phyloP scores from a whole-genome alignment of 2,888 invertebrate species.

The Athripsodes cinereus region DNA sequence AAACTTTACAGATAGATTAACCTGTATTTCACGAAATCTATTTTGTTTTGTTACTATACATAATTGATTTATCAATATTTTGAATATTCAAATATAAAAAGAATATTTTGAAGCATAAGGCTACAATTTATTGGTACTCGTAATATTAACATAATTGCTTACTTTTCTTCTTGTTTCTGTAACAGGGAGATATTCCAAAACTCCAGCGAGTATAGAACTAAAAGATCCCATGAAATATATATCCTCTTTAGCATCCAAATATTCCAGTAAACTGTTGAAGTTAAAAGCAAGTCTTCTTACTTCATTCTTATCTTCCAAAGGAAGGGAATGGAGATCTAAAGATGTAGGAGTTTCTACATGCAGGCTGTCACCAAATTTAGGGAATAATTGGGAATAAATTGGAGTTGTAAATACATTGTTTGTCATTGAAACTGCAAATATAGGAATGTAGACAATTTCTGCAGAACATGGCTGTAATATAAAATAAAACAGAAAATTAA shows the following conservation, averaged over 20 bases:
- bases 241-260: slow-evolving; percentile 58
- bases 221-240: slow-evolving; percentile 58
- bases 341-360: slow-evolving; percentile 34
- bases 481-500: slow-evolving; percentile 10
- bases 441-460: slow-evolving; percentile 56
- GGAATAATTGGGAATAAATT: slow-evolving; percentile 52
- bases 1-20: too few relatives aligned
- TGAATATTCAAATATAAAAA: too few relatives aligned
- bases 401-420: slow-evolving; percentile 58
- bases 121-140: too few relatives aligned
- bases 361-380: slow-evolving; percentile 42
- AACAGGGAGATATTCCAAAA: slow-evolving; percentile 52
- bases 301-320: slow-evolving; percentile 38
- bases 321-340: slow-evolving; percentile 40
- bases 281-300: slow-evolving; percentile 46
- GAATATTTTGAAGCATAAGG: too few relatives aligned
- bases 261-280: slow-evolving; percentile 50
- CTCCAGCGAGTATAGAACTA: slow-evolving; percentile 55
- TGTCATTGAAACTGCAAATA: slow-evolving; percentile 53
- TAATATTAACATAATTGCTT: slow-evolving; percentile 17
- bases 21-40: too few relatives aligned
- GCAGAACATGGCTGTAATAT: slow-evolving; percentile 53
- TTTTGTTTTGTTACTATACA: too few relatives aligned
- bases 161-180: slow-evolving; percentile 53
- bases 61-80: too few relatives aligned